A percentile compares a stretch with the other conserved stretches of the same genome.
Conservation (phyloP, 2,888 invertebrate species). For the Dascillus cervinus region DNA sequence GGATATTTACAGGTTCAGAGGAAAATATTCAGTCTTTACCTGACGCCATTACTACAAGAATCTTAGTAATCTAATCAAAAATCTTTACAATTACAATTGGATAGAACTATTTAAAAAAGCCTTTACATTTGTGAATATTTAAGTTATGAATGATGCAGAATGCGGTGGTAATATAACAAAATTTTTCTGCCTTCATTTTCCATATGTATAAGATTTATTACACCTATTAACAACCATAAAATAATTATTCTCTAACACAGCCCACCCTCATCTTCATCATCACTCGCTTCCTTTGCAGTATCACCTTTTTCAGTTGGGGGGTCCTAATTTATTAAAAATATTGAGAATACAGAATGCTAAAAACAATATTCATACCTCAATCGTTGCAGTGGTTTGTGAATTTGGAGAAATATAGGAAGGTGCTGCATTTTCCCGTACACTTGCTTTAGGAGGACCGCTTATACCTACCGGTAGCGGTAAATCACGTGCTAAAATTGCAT, state of each 20-base stretch:
- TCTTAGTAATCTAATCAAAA: too few species aligned
- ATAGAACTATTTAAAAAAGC: too few species aligned
- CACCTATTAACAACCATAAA: constrained; percentile 7
- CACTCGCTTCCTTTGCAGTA: constrained; percentile 9
- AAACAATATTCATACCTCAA: constrained; percentile 29
- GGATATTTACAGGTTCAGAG: too few species aligned
- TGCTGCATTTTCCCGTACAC: constrained; percentile 55
- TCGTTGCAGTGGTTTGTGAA: constrained; percentile 38
- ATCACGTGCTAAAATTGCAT: constrained; percentile 65
- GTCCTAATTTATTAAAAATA: constrained; percentile 4
- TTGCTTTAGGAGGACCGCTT: constrained; percentile 39
- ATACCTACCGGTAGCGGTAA: constrained; percentile 59
- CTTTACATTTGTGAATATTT: too few species aligned
- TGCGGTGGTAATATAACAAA: too few species aligned
- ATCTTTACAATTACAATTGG: too few species aligned
- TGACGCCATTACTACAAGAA: too few species aligned
- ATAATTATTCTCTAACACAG: constrained; percentile 14
- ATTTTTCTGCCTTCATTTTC: too few species aligned
- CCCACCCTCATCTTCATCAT: constrained; percentile 19
- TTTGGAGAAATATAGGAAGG: constrained; percentile 56
- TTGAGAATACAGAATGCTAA: neutral
- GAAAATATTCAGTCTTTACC: too few species aligned
- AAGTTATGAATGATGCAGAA: too few species aligned
- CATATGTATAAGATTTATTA: too few species aligned
- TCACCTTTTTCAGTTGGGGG: constrained; percentile 1